phyloP scores from a whole-genome alignment of 2,888 invertebrate species.

The Frankliniella fusca region DNA sequence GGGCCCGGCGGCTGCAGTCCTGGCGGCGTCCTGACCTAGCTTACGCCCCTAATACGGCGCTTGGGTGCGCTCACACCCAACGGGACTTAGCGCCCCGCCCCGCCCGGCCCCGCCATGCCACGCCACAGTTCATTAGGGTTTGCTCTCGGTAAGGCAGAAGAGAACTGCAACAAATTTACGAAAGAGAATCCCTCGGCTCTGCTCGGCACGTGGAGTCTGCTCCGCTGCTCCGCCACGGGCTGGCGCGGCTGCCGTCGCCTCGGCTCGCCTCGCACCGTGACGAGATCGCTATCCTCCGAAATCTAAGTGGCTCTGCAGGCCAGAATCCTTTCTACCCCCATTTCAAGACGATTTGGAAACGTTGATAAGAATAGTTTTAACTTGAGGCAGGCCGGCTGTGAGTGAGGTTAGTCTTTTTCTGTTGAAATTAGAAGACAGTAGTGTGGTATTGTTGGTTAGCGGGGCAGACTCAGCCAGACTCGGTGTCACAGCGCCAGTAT shows the following conservation, averaged over 20 bases:
- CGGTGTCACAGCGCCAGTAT: not conserved
- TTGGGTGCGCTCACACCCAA: not conserved
- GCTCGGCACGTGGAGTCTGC: not conserved
- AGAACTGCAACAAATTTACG: constrained; percentile 6
- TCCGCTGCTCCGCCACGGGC: not conserved
- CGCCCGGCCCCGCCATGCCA: not conserved
- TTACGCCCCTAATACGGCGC: constrained; percentile 9
- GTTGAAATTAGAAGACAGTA: no score
- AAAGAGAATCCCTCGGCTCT: not conserved
- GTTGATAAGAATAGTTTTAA: no score
- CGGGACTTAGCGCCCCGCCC: not conserved
- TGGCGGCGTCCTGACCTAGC: not conserved
- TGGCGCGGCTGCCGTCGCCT: not conserved
- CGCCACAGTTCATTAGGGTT: not conserved
- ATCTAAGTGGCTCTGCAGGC: no score
- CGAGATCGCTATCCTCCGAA: not conserved
- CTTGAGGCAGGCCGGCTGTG: no score
- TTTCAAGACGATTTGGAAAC: no score
- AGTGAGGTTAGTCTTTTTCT: no score
- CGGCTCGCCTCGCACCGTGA: not conserved
- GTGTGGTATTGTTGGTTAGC: not conserved
- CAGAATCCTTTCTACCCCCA: no score
- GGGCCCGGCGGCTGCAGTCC: not conserved
- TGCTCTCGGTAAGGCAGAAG: not conserved
- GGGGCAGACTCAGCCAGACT: not conserved